Conservation (phyloP, 2,797 vertebrate species). For the Tenualosa thibaudeaui region DNA sequence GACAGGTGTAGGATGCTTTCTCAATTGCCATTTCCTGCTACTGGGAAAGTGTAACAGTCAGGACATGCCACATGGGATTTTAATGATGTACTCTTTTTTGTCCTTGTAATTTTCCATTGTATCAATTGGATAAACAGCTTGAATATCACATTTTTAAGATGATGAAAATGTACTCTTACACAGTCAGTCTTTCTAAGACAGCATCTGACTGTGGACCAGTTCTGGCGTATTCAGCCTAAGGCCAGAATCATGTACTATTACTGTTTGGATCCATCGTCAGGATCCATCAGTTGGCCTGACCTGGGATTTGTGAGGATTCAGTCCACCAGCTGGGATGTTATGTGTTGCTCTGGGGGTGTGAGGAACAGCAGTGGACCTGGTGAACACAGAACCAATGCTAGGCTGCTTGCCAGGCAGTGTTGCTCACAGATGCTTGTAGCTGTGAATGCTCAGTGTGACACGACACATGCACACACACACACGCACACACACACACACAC, state of each 20-base stretch:
- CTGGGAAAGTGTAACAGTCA: no score
- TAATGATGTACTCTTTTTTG: no score
- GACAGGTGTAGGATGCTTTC: background rate
- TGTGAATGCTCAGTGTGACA: background rate
- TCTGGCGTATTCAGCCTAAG: background rate
- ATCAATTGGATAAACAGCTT: background rate
- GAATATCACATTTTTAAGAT: background rate
- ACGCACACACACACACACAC: background rate
- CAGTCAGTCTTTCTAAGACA: background rate
- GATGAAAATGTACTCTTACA: background rate
- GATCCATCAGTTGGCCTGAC: background rate
- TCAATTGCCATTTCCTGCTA: background rate
- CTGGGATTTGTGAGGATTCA: background rate
- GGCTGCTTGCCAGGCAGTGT: background rate
- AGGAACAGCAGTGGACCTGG: background rate
- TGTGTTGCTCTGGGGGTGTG: background rate
- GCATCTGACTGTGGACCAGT: background rate
- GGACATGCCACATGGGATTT: no score
- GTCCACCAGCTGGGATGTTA: background rate
- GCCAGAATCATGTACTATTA: background rate
- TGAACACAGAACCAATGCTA: conserved; percentile 4
- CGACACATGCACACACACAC: background rate
- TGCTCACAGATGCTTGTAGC: background rate
- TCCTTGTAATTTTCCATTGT: no score
- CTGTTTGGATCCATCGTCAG: background rate